Base-by-base conservation (phyloP, 2,888 invertebrate genomes). In the Adelognathus sp. region DNA sequence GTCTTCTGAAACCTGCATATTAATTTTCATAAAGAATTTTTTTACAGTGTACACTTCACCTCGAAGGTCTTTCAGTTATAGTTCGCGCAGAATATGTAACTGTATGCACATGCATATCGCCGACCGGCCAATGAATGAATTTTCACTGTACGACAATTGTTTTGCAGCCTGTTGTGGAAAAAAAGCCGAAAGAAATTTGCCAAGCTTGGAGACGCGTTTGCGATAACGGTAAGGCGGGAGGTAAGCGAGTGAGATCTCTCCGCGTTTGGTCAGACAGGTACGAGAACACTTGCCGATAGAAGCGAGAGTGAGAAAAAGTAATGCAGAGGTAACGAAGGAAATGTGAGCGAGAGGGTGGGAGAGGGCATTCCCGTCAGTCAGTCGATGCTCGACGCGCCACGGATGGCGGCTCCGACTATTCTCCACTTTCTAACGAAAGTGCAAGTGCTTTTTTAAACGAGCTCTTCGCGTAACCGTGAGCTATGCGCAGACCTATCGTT, bases 371-470 rank as follows among this genome's bases (percentile, higher is more conserved):
- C 64, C 71, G 75, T 78, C 78, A 72, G 76, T 76, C 75, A 66
- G 39, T 54, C 66, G 60, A 50, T 69, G 69, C 31, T 71, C 54
- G 27, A 41, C 54, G 80, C 83, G 83, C 84, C 87, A 88, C 84
- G 88, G 88, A 86, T 89, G 87, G 89, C 86, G 86, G 80, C 73
- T 72, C 46, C 61, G 67, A 60, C 88, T 88, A 89, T 89, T 86
- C 87, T 85, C 85, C 82, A 88, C 90, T 90, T 90, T 90, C 90
- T 90, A 90, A 89, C 90, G 90, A 90, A 90, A 90, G 90, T 90
- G 90, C 87, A 90, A 90, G 90, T 90, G 84, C 87, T 87, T 89
- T 89, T 88, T 89, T 86, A 80, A 83, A 82, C 83, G 81, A 74
- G 82, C 83, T 81, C 63, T 74, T 80, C 83, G 84, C 86, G 86